Evolutionary conservation across 2,888 invertebrate species (phyloP), one percentile per base, ranked within the genome.

Genomic region (Coronaproctus castanopsis): DNA sequence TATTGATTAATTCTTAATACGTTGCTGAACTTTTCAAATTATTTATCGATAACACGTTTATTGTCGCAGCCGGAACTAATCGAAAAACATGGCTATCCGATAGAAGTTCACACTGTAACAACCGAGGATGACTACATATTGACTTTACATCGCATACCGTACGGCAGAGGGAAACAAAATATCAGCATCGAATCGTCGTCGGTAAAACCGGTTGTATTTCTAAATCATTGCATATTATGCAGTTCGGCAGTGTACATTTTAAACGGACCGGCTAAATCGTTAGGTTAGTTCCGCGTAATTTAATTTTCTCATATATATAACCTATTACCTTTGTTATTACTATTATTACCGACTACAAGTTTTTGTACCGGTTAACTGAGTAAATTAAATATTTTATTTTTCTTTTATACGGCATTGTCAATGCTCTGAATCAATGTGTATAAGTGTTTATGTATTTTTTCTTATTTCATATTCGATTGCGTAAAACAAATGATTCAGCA

Each of bases 71-170:
- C 57, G 22, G 62, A 64, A 54, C 53, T 63, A 0, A 58, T 64
- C 10, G 54, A 22, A 51, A 55, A 55, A 20, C 55, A 62, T 10
- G 63, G 63, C 5, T 64, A 64, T 14, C 58, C 58, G 2, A 59
- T 58, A 2, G 83, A 85, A 71, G 74, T 73, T 10, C 80, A 85
- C 68, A 68, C 69, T 1, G 77, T 82, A 0, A 72, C 71, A 2
- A 91, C 90, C 0, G 70, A 75, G 3, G 90, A 91, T 74, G 86
- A 85, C 1, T 90, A 87, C 67, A 78, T 87, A 18, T 72, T 91
- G 62, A 76, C 78, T 61, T 65, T 88, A 67, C 86, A 89, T 68
- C 77, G 89, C 51, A 84, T 90, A 51, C 63, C 64, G 21, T 60
- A 52, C n/a, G 63, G 64, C 10, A 49, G 62, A 53, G 19, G 20